Percentiles rank a stretch among this genome's conserved stretches.
phyloP scores from a whole-genome alignment of 2,797 vertebrate genomes.

The Carcharodon carcharias region DNA sequence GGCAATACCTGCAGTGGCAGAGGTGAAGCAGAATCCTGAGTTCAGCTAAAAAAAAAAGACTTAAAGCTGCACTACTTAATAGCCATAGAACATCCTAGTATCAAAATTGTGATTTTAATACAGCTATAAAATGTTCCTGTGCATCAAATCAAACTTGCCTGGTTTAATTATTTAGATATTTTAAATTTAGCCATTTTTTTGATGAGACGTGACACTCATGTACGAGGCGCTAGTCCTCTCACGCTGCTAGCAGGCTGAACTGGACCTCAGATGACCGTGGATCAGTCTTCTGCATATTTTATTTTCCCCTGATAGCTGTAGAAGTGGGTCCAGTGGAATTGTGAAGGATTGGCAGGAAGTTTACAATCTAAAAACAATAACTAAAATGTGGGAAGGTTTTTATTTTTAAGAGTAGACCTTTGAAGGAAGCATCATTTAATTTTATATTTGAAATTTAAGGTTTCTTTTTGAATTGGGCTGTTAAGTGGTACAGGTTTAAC shows the following conservation, averaged over 20 bases:
- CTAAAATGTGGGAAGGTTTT: neutral
- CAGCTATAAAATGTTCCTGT: slow-evolving; percentile 14
- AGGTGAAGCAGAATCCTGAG: slow-evolving; percentile 70
- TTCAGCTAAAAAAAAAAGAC: slow-evolving; percentile 24
- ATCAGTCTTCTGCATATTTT: slow-evolving; percentile 35
- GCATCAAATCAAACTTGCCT: neutral
- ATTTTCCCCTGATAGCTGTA: neutral
- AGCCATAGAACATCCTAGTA: neutral
- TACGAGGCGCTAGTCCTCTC: neutral
- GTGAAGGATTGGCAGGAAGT: neutral
- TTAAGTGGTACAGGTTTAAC: slow-evolving; percentile 30
- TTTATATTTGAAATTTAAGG: slow-evolving; percentile 17
- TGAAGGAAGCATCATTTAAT: neutral
- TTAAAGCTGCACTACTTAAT: slow-evolving; percentile 31
- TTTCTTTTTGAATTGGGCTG: neutral
- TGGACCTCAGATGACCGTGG: slow-evolving; percentile 35
- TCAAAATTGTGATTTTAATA: slow-evolving; percentile 17
- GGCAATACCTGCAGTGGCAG: slow-evolving; percentile 67
- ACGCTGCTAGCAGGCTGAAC: slow-evolving; percentile 22
- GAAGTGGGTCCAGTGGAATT: slow-evolving; percentile 27
- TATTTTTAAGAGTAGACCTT: slow-evolving; percentile 28
- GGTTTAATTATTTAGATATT: neutral
- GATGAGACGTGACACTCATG: neutral
- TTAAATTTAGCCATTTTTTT: neutral
- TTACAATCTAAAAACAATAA: neutral